Conservation (phyloP, 2,113 vertebrate genomes). For the Prinia subflava region DNA sequence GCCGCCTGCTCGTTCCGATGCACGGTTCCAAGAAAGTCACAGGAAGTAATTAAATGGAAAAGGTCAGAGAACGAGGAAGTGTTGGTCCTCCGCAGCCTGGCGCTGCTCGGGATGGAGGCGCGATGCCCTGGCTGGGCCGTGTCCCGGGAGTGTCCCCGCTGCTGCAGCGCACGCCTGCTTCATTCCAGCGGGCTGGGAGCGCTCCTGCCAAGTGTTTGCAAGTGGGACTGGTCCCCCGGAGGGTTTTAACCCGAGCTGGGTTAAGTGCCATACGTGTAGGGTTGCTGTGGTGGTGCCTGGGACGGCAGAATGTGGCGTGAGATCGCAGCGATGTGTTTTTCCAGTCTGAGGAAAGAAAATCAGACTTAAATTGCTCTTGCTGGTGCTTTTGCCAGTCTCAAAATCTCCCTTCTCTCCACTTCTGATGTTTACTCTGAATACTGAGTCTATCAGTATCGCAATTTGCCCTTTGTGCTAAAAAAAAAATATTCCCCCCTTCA, state of each 20-base stretch:
- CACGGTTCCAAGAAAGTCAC: slow-evolving; percentile 70
- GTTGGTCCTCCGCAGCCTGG: slow-evolving; percentile 59
- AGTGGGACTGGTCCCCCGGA: background rate
- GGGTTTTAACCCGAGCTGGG: background rate
- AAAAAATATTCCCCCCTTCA: accelerated
- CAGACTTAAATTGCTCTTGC: accelerated
- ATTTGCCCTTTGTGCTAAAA: background rate
- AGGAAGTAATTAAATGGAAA: slow-evolving; percentile 80
- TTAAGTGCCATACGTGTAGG: background rate
- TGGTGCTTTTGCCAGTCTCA: background rate
- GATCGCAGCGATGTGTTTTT: accelerated
- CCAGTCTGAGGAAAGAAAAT: background rate
- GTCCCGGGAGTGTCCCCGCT: background rate
- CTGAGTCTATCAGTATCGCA: background rate
- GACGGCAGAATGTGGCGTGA: accelerated
- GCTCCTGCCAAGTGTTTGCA: background rate
- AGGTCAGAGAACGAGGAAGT: slow-evolving; percentile 79
- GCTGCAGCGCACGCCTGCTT: accelerated
- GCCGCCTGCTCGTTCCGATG: background rate
- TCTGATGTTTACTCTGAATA: accelerated
- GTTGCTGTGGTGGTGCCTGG: background rate
- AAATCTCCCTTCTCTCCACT: background rate
- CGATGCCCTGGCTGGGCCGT: background rate
- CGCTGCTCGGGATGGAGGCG: slow-evolving; percentile 38
- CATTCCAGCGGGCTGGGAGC: background rate